Percentiles rank a stretch among this genome's conserved stretches.
phyloP scores from a whole-genome alignment of 2,113 vertebrate species.

The Phylloscopus trochilus region DNA sequence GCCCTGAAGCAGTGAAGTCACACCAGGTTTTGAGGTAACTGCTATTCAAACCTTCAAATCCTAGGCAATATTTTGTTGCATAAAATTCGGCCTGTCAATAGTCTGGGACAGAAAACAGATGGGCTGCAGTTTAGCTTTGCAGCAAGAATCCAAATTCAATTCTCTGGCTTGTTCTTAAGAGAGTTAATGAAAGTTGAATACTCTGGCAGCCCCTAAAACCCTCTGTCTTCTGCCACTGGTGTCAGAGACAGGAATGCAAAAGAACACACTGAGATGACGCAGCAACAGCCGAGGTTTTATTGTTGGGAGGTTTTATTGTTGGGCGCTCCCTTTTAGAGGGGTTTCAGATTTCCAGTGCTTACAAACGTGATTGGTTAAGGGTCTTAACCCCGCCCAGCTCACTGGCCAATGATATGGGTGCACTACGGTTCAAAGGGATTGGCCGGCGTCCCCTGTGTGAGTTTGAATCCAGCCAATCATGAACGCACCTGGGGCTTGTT shows the following conservation, averaged over 20 bases:
- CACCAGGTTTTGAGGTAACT: neutral
- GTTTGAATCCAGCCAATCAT: neutral
- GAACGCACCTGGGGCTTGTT: neutral
- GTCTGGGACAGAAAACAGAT: slow-evolving; percentile 60
- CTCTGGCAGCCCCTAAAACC: slow-evolving; percentile 40
- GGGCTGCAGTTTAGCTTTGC: slow-evolving; percentile 55
- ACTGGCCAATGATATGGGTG: neutral
- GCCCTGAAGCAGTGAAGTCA: neutral
- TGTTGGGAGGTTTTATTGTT: neutral
- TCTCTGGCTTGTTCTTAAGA: slow-evolving; percentile 60
- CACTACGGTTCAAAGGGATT: neutral
- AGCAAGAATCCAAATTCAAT: slow-evolving; percentile 62
- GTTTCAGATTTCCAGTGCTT: neutral
- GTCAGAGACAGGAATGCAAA: too few species aligned
- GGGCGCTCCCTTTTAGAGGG: neutral
- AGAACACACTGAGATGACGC: neutral
- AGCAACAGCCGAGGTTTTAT: neutral
- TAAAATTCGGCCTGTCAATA: neutral
- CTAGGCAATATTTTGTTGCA: neutral
- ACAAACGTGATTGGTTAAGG: neutral
- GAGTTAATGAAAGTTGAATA: slow-evolving; percentile 67
- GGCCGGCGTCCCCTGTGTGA: neutral
- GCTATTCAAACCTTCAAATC: neutral
- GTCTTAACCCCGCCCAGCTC: neutral
- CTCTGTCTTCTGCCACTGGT: neutral